Conservation (phyloP, 2,888 invertebrate species). For the Agrotis segetum region DNA sequence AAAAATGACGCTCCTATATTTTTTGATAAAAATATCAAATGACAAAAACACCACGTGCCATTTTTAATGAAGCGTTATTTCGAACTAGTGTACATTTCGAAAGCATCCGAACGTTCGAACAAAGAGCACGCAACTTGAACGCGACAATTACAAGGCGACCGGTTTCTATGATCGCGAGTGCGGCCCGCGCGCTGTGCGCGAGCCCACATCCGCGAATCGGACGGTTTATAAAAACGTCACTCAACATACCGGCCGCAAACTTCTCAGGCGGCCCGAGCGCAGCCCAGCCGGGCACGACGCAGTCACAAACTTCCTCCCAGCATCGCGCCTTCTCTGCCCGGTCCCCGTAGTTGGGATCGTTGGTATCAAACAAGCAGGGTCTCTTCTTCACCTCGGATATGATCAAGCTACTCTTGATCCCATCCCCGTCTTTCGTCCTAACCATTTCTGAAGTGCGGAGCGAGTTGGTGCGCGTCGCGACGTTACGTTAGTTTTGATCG, state of each 20-base stretch:
- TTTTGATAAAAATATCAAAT: slow-evolving; percentile 26
- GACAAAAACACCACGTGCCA: slow-evolving; percentile 73
- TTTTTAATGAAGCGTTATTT: slow-evolving; percentile 77
- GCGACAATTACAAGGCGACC: slow-evolving; percentile 81
- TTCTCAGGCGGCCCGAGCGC: slow-evolving; percentile 82
- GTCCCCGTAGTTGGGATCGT: slow-evolving; percentile 85
- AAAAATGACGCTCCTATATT: slow-evolving; percentile 71
- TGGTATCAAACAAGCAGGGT: slow-evolving; percentile 85
- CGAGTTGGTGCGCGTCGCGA: slow-evolving; percentile 36
- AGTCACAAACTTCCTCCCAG: slow-evolving; percentile 88
- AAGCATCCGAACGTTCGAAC: slow-evolving; percentile 82
- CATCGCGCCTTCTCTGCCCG: slow-evolving; percentile 85
- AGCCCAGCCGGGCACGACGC: slow-evolving; percentile 86
- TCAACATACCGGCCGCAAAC: slow-evolving; percentile 86
- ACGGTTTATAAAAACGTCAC: slow-evolving; percentile 70
- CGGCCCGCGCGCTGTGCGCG: slow-evolving; percentile 61
- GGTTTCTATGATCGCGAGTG: slow-evolving; percentile 67
- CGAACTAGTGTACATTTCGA: slow-evolving; percentile 82
- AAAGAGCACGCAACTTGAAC: slow-evolving; percentile 87
- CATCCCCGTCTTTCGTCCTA: slow-evolving; percentile 83
- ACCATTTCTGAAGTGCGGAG: slow-evolving; percentile 76
- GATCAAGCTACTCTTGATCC: slow-evolving; percentile 84
- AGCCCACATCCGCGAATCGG: slow-evolving; percentile 72
- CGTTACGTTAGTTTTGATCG: slow-evolving; percentile 61
- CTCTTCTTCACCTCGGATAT: slow-evolving; percentile 85